Evolutionary conservation across 2,888 invertebrate genomes (phyloP), one percentile per base, ranked within the genome.

Genomic region (Pandemis cinnamomeana): DNA sequence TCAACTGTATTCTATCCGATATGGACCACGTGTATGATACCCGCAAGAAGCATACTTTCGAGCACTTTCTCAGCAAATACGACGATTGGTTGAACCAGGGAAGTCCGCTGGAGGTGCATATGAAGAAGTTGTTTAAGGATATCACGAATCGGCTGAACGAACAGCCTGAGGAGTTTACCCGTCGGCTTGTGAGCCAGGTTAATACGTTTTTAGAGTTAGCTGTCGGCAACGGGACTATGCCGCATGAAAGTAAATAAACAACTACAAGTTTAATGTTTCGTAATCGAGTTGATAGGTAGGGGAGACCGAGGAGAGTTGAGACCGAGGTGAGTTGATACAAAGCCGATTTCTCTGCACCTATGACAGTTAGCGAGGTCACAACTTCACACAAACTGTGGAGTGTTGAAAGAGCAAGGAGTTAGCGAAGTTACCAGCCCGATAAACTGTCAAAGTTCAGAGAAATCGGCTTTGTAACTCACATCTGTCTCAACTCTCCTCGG

Each of bases 191-290:
- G 0, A 85, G 83, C 63, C 89, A 89, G 81, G 86, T 90, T 0
- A 82, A 80, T 80, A 86, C 87, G 8, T 91, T 91, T 79, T 81
- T 91, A 71, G 89, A 88, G 78, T 78, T 90, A 42, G 86, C 88
- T 2, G 83, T 90, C 11, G 88, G 86, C 7, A 58, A 20, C 1
- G 58, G 27, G 27, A 20, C 15, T 7, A 55, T 8, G 27, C 27
- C 8, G 55, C 5, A 58, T 27, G 27, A 58, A 58, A 10, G 20
- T 11, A n/a, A 51, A 27, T 20, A 11, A 11, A 7, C n/a, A 6
- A 1, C n/a, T 51, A 13, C 4, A 36, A 36, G 27, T 36, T 36
- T 36, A 2, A 36, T 36, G 27, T 36, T 36, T 36, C 27, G 3
- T 44, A 44, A 44, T 44, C 44, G 44, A 44, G 44, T 44, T 42